phyloP scores from a whole-genome alignment of 2,113 vertebrate species.

The Bujurquina vittata region DNA sequence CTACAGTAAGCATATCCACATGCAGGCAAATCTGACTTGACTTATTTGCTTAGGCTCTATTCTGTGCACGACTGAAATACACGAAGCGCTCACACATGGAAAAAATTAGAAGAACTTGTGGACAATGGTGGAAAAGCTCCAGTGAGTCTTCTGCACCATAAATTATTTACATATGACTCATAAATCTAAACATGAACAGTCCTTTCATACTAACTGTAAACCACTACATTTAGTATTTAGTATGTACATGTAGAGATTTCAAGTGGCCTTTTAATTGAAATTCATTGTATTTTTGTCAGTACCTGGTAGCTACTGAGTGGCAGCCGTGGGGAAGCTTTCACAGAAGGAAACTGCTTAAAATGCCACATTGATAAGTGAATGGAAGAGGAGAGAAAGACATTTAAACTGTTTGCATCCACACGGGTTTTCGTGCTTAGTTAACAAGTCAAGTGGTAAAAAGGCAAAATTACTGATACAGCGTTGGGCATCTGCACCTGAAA shows the following conservation, averaged over 20 bases:
- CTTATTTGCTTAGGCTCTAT: neutral
- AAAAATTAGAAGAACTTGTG: constrained; percentile 7
- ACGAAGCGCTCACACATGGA: constrained; percentile 7
- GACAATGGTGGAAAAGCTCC: constrained; percentile 25
- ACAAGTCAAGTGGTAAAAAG: neutral
- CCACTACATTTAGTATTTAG: neutral
- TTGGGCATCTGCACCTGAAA: neutral
- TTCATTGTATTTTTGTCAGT: neutral
- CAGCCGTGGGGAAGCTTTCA: neutral
- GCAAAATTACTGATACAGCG: neutral
- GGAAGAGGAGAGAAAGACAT: neutral
- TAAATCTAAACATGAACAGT: constrained; percentile 17
- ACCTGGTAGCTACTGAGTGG: neutral
- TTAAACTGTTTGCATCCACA: neutral
- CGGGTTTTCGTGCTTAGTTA: neutral
- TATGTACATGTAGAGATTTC: neutral
- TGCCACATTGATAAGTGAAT: neutral
- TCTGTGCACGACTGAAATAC: neutral
- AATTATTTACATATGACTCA: constrained; percentile 6
- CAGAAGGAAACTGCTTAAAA: neutral
- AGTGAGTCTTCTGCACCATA: constrained; percentile 19
- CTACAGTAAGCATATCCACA: neutral
- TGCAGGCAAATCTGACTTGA: neutral
- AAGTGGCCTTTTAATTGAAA: neutral
- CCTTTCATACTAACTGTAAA: neutral